These are phyloP conservation scores for Cyrtodaria siliqua DNA, from an alignment of 2,888 invertebrate genomes.

Conservation along the genomic window DNA sequence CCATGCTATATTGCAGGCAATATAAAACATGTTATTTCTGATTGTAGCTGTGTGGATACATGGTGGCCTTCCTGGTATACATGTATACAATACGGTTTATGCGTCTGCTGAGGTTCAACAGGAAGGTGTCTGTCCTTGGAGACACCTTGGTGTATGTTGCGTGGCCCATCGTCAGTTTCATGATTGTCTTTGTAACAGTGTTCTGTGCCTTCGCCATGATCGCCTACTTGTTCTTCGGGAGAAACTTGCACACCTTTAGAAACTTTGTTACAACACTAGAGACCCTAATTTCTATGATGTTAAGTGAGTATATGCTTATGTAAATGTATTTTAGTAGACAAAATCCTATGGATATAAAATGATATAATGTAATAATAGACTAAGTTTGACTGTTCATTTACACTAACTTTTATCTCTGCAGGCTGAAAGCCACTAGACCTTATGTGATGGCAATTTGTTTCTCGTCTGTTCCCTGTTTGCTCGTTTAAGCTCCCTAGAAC, in stretches of 20 bases:
- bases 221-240: constrained; percentile 74
- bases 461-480: too few species aligned
- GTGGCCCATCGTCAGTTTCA: constrained; percentile 82
- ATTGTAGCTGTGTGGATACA: constrained; percentile 78
- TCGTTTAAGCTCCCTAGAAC: too few species aligned
- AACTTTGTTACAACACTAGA: constrained; percentile 78
- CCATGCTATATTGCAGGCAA: too few species aligned
- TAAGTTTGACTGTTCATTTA: too few species aligned
- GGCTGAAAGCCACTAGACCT: too few species aligned
- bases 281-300: constrained; percentile 82
- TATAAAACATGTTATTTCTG: too few species aligned
- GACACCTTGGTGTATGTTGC: constrained; percentile 79
- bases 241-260: constrained; percentile 69
- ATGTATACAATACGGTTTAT: constrained; percentile 85
- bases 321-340: too few species aligned
- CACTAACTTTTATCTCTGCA: too few species aligned
- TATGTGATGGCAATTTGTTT: too few species aligned
- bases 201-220: constrained; percentile 81
- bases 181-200: constrained; percentile 81
- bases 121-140: constrained; percentile 81
- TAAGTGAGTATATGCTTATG: constrained; percentile 61
- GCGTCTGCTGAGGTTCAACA: constrained; percentile 85
- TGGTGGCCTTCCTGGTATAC: constrained; percentile 84
- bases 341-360: too few species aligned
- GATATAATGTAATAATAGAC: too few species aligned